Conservation (phyloP, 2,113 vertebrate species). For the Physeter macrocephalus region DNA sequence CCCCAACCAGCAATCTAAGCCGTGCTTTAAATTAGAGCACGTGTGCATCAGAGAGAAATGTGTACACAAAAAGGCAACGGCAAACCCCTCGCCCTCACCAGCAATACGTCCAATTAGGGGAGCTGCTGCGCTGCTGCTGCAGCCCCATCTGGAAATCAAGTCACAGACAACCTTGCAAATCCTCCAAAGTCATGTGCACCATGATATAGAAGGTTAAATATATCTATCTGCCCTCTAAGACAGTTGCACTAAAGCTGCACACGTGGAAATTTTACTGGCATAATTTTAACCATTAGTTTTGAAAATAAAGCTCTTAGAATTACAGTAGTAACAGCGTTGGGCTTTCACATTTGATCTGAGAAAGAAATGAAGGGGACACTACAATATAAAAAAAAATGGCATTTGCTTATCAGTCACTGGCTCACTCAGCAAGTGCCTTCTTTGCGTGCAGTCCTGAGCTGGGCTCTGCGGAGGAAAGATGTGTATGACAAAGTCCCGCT, state of each 20-base stretch:
- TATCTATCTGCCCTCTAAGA: not conserved
- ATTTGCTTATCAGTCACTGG: not conserved
- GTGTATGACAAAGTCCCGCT: not conserved
- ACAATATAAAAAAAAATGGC: not conserved
- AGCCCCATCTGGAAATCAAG: not conserved
- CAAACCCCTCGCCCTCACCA: not conserved
- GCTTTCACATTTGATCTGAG: not conserved
- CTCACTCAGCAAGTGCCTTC: not conserved
- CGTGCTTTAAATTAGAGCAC: not conserved
- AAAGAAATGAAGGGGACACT: not conserved
- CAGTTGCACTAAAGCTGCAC: not conserved
- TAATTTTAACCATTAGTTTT: not conserved
- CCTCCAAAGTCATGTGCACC: not conserved
- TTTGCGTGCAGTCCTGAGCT: not conserved
- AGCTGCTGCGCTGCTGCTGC: not conserved
- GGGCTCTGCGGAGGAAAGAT: not conserved
- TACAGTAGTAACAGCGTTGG: not conserved
- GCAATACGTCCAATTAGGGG: not conserved
- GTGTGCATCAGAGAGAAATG: not conserved
- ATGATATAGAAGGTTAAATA: not conserved
- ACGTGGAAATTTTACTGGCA: not conserved
- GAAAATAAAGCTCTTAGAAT: not conserved
- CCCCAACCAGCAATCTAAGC: not conserved
- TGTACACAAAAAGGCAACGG: not conserved
- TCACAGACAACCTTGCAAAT: not conserved